Evolutionary conservation across 2,797 vertebrate species (phyloP), one percentile per base, ranked within the genome.

Genomic region (Clarias pachynema): DNA sequence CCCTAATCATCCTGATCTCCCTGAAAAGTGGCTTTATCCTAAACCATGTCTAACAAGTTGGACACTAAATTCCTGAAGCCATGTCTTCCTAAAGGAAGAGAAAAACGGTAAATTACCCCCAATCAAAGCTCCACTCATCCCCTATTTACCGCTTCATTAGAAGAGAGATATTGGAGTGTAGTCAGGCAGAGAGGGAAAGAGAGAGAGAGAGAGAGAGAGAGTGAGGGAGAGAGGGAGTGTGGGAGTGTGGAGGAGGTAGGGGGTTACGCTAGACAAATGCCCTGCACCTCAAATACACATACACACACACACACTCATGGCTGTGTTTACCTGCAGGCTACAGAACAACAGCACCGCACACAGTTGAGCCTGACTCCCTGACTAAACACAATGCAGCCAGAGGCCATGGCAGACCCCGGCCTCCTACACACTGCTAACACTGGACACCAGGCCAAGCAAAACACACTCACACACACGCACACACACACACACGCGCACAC

Each of bases 81-180:
- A 72, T 22, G 34, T 84, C 84, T 86, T 88, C 82, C 87, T 88
- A 82, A 77, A 24, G 82, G 85, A 90, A 82, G 79, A 80, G 82
- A 81, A 88, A 89, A 89, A 81, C 73, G 86, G 85, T 88, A 92
- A 90, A 91, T 90, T 91, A 91, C 90, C 89, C 87, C 88, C 88
- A 90, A 91, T 91, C 89, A 91, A 84, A 86, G 84, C 86, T 37
- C 69, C 87, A 86, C 91, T 92, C 90, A 89, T 89, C 85, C 88
- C 85, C 89, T 80, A 91, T 90, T 91, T 88, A 89, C 81, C 85
- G 89, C 91, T 89, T 91, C 90, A 92, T 91, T 92, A 89, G 88
- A 86, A 84, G 59, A 88, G 75, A 84, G 87, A 90, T 90, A 92
- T 88, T 91, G 86, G 87, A 90, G 89, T 87, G 88, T 87, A 89